phyloP scores from a whole-genome alignment of 2,113 vertebrate species.

The Bos indicus region DNA sequence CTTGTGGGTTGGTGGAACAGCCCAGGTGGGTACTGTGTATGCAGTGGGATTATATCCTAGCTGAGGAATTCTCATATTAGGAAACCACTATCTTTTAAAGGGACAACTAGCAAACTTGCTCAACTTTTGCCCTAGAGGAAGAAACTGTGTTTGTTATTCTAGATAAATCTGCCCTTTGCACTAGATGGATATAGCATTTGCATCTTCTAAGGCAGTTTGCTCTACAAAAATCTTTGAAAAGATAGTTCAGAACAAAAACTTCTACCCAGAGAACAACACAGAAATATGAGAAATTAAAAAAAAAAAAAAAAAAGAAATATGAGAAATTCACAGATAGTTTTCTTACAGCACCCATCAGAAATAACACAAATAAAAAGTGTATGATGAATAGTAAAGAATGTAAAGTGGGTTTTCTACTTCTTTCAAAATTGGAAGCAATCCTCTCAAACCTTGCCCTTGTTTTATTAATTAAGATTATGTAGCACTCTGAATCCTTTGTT shows the following conservation, averaged over 20 bases:
- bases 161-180: neutral
- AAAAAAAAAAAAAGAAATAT: neutral
- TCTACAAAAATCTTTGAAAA: neutral
- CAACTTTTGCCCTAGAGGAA: neutral
- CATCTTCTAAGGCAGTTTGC: neutral
- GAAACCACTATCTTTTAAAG: neutral
- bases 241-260: neutral
- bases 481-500: neutral
- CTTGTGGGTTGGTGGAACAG: neutral
- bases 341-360: neutral
- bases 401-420: neutral
- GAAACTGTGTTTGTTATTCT: neutral
- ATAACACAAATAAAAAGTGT: neutral
- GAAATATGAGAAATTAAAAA: neutral
- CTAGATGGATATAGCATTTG: neutral
- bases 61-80: neutral
- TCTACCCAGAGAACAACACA: neutral
- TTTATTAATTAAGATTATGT: neutral
- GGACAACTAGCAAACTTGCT: neutral
- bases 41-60: neutral
- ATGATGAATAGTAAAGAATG: neutral
- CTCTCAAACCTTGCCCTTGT: neutral
- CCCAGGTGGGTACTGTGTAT: neutral
- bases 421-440: neutral
- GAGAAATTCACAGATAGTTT: neutral